Evolutionary conservation across 2,888 invertebrate species (phyloP), one percentile per base, ranked within the genome.

Genomic region (Romanomermis culicivorax): DNA sequence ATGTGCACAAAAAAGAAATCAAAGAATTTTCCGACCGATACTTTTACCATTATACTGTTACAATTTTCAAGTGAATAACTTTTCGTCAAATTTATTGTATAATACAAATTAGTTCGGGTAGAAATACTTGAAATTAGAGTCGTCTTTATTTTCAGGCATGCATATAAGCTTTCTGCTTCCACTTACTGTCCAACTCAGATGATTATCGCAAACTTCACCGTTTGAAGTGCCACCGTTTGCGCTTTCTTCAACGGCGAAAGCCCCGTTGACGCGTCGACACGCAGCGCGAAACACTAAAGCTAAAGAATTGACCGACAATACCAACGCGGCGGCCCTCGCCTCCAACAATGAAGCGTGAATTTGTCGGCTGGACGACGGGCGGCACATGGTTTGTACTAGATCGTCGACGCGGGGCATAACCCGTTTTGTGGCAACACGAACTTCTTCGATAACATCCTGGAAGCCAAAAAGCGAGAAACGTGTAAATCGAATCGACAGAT

Each of bases 321-420:
- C 57, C 27, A 57, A 26, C 4, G 57, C 54, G 4, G 57, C 54
- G 29, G 57, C 57, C 2, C 57, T 51, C 26, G 57, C 57, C 30
- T 57, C 57, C 45, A 57, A 25, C 52, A 57, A 47, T 14, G 57
- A 2, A 2, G 52, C 47, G 30, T 27, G 51, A 25, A 27, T 29
- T 27, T 29, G 27, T 7, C 7, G 7, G 25, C 29, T 7, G 11
- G 27, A 4, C 4, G 20, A n/a, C 7, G 42, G 3, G 3, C 3
- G 4, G 25, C 80, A 80, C 77, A 81, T 78, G 58, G 79, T 77
- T 56, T 77, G 70, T 0, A 80, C 79, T 59, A 81, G 79, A 63
- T 80, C 80, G 66, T 81, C 81, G 1, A 81, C 80, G 47, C 80
- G 71, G 20, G 78, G 77, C 50, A 79, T 79, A 60, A 81, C 79